Conservation (phyloP, 2,113 vertebrate genomes). For the Fregetta grallaria region DNA sequence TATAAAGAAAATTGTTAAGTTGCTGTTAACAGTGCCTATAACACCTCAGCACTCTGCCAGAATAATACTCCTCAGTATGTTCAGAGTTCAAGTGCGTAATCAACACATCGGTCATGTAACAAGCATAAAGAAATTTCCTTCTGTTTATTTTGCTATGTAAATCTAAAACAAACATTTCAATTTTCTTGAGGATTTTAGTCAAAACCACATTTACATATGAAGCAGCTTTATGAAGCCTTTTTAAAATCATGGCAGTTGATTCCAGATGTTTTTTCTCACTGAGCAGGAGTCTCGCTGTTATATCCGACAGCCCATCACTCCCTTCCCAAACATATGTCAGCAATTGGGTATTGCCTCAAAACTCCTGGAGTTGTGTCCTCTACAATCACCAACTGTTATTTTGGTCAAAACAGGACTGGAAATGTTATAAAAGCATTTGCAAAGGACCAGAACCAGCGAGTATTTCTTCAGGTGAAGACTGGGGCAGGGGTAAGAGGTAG, state of each 20-base stretch:
- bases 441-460: neutral
- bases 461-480: neutral
- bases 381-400: neutral
- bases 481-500: neutral
- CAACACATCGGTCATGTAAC: neutral
- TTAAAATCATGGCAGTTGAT: neutral
- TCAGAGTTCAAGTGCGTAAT: neutral
- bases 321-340: neutral
- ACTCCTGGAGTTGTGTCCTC: neutral
- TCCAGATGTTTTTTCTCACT: neutral
- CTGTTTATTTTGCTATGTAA: neutral
- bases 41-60: neutral
- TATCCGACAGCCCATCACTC: neutral
- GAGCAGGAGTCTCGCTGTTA: neutral
- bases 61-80: neutral
- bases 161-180: neutral
- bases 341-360: neutral
- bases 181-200: neutral
- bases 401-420: neutral
- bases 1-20: neutral
- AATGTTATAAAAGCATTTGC: neutral
- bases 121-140: neutral
- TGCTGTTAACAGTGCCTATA: neutral
- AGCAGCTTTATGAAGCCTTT: neutral
- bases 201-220: neutral